These are phyloP conservation scores for Agriotes lineatus DNA, from an alignment of 2,888 invertebrate species.

Conservation along the genomic window DNA sequence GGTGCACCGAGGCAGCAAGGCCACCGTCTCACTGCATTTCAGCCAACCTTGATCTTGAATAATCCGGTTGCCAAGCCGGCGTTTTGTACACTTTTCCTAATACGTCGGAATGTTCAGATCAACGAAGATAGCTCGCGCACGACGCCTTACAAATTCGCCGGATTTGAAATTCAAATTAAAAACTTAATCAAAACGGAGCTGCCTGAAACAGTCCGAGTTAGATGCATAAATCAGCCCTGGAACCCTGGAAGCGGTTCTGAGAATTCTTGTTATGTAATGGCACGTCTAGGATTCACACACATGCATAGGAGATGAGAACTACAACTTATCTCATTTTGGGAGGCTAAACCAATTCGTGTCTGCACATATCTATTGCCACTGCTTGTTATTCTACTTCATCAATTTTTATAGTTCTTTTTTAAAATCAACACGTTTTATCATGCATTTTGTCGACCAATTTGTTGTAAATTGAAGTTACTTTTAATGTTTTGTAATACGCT, in stretches of 20 bases:
- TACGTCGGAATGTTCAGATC: conserved; percentile 16
- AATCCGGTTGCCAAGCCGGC: conserved; percentile 39
- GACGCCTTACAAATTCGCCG: conserved; percentile 16
- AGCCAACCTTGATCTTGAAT: conserved; percentile 59
- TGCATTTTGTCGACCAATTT: too few relatives aligned
- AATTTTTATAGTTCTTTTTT: too few relatives aligned
- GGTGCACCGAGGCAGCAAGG: conserved; percentile 37
- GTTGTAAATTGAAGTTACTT: too few relatives aligned
- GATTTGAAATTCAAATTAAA: conserved; percentile 22
- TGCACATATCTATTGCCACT: too few relatives aligned
- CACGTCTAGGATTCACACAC: not conserved
- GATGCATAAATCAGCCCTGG: conserved; percentile 2
- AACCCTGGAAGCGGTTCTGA: conserved; percentile 1
- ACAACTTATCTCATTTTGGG: too few relatives aligned
- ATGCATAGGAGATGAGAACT: too few relatives aligned
- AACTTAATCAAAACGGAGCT: conserved; percentile 21
- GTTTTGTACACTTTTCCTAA: conserved; percentile 16
- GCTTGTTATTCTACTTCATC: too few relatives aligned
- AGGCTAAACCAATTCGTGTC: too few relatives aligned
- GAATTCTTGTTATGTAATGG: not conserved
- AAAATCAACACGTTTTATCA: too few relatives aligned
- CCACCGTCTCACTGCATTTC: conserved; percentile 40
- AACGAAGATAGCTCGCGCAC: conserved; percentile 9
- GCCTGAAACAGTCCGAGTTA: conserved; percentile 5
- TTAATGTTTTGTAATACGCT: too few relatives aligned